Conservation (phyloP, 2,113 vertebrate genomes). For the Dromaius novaehollandiae region DNA sequence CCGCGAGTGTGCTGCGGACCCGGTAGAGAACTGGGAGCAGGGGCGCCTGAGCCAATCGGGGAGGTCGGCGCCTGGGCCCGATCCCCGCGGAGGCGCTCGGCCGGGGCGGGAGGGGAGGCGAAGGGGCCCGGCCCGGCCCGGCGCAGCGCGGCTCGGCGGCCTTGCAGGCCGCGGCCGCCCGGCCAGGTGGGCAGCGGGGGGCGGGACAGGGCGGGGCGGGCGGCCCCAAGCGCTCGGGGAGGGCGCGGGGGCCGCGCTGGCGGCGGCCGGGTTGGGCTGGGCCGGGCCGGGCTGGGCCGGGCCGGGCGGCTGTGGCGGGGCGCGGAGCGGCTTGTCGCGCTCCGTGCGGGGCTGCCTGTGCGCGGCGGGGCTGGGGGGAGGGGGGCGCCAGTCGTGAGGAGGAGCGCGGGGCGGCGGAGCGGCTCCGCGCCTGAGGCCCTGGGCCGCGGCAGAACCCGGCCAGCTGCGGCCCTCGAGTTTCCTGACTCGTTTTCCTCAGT, state of each 20-base stretch:
- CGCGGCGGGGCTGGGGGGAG: no score
- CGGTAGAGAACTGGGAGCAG: background rate
- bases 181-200: background rate
- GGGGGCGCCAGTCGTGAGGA: background rate
- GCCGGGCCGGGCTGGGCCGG: background rate
- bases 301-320: background rate
- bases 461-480: no score
- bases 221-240: background rate
- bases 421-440: background rate
- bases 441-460: background rate
- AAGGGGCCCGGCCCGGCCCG: background rate
- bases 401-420: background rate
- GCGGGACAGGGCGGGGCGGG: background rate
- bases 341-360: background rate
- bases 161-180: background rate
- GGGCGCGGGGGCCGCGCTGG: background rate
- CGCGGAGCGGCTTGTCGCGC: background rate
- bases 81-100: no score
- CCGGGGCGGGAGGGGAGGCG: background rate
- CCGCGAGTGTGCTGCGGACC: background rate
- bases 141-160: no score
- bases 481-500: fast-evolving
- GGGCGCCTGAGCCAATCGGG: background rate
- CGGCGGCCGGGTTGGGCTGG: no score
- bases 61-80: background rate